Conservation (phyloP, 2,113 vertebrate genomes). For the Pongo abelii region DNA sequence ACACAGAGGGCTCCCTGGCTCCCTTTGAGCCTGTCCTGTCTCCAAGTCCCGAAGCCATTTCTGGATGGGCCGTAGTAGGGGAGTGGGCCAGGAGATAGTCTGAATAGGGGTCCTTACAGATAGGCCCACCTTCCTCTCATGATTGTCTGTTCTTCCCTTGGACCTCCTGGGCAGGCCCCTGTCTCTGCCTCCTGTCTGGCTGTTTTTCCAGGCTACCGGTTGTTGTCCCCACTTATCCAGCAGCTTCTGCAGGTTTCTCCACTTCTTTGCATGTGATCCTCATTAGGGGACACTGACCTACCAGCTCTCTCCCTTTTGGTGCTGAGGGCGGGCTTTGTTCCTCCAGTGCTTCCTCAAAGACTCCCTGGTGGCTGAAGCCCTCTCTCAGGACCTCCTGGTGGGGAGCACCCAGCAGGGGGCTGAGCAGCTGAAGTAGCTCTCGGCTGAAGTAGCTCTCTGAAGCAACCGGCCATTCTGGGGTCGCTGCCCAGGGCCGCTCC, state of each 20-base stretch:
- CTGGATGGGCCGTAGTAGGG: background rate
- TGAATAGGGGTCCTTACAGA: background rate
- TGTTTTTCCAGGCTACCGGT: background rate
- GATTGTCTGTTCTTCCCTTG: background rate
- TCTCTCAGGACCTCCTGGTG: no score
- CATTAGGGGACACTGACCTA: no score
- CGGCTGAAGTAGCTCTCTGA: no score
- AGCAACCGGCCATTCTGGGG: background rate
- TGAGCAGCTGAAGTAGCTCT: background rate
- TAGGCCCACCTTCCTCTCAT: background rate
- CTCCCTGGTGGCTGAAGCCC: background rate
- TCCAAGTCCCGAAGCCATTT: background rate
- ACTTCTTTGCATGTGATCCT: accelerated
- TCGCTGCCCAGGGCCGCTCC: no score
- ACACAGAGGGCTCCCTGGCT: background rate
- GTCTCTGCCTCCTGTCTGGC: background rate
- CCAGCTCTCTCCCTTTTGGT: background rate
- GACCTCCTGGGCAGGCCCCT: background rate
- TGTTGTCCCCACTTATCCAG: background rate
- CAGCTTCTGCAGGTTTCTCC: background rate
- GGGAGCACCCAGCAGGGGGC: background rate
- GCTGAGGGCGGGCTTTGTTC: background rate
- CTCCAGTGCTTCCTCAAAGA: background rate
- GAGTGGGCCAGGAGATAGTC: no score
- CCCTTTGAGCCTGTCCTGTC: background rate